A percentile compares a stretch with the other conserved stretches of the same genome.
phyloP scores from a whole-genome alignment of 1,140 invertebrate species.

The Magallana angulata region DNA sequence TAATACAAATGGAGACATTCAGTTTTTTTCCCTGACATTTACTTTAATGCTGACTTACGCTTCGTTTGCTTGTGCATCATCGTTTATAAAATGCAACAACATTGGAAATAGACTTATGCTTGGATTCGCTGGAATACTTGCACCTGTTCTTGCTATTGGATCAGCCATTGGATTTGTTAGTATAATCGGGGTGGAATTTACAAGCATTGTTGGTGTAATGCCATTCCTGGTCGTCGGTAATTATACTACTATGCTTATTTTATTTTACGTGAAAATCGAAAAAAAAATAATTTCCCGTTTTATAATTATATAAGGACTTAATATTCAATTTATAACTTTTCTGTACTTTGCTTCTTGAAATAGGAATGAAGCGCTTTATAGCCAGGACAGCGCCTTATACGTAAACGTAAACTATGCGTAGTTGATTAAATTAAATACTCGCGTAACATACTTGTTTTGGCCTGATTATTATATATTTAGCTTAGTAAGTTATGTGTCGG shows the following conservation, averaged over 20 bases:
- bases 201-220: constrained; percentile 95
- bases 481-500: too few species aligned
- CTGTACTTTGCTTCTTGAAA: too few species aligned
- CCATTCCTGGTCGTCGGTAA: constrained; percentile 97
- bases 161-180: constrained; percentile 94
- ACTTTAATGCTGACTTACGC: constrained; percentile 60
- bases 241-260: constrained; percentile 61
- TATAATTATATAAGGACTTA: too few species aligned
- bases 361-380: too few species aligned
- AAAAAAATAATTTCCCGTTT: too few species aligned
- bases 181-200: constrained; percentile 94
- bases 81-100: not conserved
- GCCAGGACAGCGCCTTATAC: too few species aligned
- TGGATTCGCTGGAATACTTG: constrained; percentile 93
- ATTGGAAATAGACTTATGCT: constrained; percentile 81
- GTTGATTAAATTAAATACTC: too few species aligned
- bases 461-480: too few species aligned
- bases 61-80: constrained; percentile 42
- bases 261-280: too few species aligned
- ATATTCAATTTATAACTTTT: too few species aligned
- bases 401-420: too few species aligned
- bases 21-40: constrained; percentile 57
- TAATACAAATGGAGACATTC: constrained; percentile 57
- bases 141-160: constrained; percentile 91
- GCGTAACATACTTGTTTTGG: too few species aligned